These are phyloP conservation scores for Megaleporinus macrocephalus DNA, from an alignment of 2,113 vertebrate species.

Conservation along the genomic window DNA sequence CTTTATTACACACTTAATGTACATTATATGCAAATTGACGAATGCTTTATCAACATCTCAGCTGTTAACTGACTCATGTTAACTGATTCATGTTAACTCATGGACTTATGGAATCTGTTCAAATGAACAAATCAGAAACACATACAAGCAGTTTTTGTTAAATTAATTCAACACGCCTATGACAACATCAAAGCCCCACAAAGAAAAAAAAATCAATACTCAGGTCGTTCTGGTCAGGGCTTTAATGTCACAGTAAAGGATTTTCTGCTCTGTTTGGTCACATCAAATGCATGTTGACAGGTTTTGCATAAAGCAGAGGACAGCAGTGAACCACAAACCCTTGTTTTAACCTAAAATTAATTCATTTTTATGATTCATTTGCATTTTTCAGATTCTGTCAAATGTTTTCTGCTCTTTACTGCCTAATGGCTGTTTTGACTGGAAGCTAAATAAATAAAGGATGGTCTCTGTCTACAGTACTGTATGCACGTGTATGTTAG, in stretches of 20 bases:
- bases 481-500: not conserved
- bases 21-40: too few relatives aligned
- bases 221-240: not conserved
- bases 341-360: not conserved
- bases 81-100: too few relatives aligned
- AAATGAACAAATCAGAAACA: too few relatives aligned
- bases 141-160: not conserved
- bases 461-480: not conserved
- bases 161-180: not conserved
- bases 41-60: too few relatives aligned
- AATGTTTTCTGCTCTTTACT: too few relatives aligned
- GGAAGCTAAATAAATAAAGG: too few relatives aligned
- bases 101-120: too few relatives aligned
- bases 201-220: slow-evolving; percentile 1
- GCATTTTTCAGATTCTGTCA: too few relatives aligned
- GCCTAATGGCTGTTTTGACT: too few relatives aligned
- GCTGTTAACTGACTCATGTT: too few relatives aligned
- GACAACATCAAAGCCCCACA: not conserved
- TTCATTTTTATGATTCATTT: too few relatives aligned
- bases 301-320: not conserved
- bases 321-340: not conserved
- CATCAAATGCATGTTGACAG: not conserved
- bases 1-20: too few relatives aligned
- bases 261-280: not conserved
- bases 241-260: not conserved